phyloP scores from a whole-genome alignment of 2,888 invertebrate genomes.

The Lochmaea capreae region DNA sequence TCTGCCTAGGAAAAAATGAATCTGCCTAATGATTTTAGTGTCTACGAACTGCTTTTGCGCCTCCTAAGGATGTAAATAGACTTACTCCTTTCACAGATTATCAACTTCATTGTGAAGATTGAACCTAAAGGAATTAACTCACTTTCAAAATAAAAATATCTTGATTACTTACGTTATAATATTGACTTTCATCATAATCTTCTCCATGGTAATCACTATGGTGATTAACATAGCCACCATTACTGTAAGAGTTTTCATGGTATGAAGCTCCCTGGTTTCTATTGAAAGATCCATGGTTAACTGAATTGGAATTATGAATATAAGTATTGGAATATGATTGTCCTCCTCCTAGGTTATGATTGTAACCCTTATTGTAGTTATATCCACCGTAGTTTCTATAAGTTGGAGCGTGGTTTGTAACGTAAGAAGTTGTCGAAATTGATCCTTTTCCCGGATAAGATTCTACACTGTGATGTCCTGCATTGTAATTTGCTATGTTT shows the following conservation, averaged over 20 bases:
- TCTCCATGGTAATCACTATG: slow-evolving; percentile 17
- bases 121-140: no score
- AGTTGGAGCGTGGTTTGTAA: slow-evolving; percentile 44
- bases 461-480: slow-evolving; percentile 21
- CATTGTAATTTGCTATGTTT: slow-evolving; percentile 14
- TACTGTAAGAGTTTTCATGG: slow-evolving; percentile 13
- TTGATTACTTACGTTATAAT: slow-evolving; percentile 43
- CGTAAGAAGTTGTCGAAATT: slow-evolving; percentile 45
- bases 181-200: slow-evolving; percentile 38
- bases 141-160: background rate
- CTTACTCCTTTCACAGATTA: no score
- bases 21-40: no score
- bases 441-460: slow-evolving; percentile 24
- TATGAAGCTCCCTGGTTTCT: slow-evolving; percentile 11
- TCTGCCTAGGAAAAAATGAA: no score
- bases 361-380: slow-evolving; percentile 18
- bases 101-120: no score
- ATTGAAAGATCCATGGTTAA: slow-evolving; percentile 34
- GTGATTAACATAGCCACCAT: slow-evolving; percentile 19
- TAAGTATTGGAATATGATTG: slow-evolving; percentile 40
- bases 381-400: slow-evolving; percentile 27
- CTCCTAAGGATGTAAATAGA: no score
- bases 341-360: slow-evolving; percentile 23
- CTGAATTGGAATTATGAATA: slow-evolving; percentile 27
- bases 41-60: no score